phyloP scores from a whole-genome alignment of 2,113 vertebrate species.

The Centrocercus urophasianus region DNA sequence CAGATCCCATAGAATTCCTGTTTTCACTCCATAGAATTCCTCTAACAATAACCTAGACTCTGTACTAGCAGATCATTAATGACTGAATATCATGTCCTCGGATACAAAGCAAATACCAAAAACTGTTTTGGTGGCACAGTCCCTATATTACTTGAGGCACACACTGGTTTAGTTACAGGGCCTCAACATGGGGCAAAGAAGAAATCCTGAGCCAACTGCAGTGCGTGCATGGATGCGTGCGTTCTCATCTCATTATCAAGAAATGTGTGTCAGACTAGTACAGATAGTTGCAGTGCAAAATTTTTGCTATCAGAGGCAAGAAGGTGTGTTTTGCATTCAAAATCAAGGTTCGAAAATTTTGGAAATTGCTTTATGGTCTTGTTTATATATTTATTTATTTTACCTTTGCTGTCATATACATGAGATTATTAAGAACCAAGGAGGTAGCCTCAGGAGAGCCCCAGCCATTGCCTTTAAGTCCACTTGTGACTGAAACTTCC shows the following conservation, averaged over 20 bases:
- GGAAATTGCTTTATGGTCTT: background rate
- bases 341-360: background rate
- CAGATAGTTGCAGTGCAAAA: background rate
- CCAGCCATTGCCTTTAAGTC: conserved; percentile 95
- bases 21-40: background rate
- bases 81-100: background rate
- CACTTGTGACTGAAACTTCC: conserved; percentile 73
- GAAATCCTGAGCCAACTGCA: background rate
- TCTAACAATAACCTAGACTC: background rate
- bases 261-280: background rate
- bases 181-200: background rate
- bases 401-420: conserved; percentile 99
- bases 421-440: conserved; percentile 97
- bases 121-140: background rate
- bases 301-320: background rate
- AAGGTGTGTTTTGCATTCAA: background rate
- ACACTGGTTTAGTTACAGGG: background rate
- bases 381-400: conserved; percentile 65
- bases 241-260: background rate
- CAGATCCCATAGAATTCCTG: background rate
- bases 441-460: conserved; percentile 96
- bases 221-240: background rate
- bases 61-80: background rate
- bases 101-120: background rate
- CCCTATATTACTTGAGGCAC: background rate